These are phyloP conservation scores for Syrmaticus mikado DNA, from an alignment of 2,113 vertebrate genomes.

Conservation along the genomic window DNA sequence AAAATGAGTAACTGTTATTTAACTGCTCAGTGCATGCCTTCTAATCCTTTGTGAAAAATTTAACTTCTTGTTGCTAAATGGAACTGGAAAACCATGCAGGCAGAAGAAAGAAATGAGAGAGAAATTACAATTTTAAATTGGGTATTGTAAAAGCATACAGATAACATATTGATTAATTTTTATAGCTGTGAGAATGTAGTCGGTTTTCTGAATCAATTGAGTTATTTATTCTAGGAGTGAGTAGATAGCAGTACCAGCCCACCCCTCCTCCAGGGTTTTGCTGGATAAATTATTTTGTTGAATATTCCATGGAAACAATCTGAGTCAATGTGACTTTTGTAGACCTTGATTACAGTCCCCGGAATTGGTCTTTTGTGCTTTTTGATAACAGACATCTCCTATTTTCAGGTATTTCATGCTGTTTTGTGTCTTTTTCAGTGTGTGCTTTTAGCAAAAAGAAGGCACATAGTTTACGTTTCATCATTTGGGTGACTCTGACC, in stretches of 20 bases:
- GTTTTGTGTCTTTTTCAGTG: background rate
- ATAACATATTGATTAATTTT: constrained; percentile 22
- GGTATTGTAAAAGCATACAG: background rate
- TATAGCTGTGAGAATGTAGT: background rate
- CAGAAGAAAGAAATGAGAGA: background rate
- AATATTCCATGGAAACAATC: background rate
- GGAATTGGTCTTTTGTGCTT: background rate
- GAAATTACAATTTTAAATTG: background rate
- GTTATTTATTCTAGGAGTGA: background rate
- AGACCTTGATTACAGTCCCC: background rate
- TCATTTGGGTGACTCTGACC: background rate
- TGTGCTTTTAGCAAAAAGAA: background rate
- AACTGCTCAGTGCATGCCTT: background rate
- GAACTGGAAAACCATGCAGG: background rate
- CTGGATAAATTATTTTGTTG: background rate
- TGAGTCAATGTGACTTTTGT: background rate
- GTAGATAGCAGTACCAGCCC: background rate
- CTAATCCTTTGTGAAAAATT: constrained; percentile 7
- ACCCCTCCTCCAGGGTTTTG: background rate
- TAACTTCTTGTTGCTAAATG: background rate
- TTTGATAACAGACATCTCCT: background rate
- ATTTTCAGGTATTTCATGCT: background rate
- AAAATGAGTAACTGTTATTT: background rate
- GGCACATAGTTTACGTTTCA: background rate
- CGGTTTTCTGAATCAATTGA: constrained; percentile 18